A percentile compares a stretch with the other conserved stretches of the same genome.
Conservation (phyloP, 1,140 invertebrate genomes). For the Pseudomyrmex pallidus region DNA sequence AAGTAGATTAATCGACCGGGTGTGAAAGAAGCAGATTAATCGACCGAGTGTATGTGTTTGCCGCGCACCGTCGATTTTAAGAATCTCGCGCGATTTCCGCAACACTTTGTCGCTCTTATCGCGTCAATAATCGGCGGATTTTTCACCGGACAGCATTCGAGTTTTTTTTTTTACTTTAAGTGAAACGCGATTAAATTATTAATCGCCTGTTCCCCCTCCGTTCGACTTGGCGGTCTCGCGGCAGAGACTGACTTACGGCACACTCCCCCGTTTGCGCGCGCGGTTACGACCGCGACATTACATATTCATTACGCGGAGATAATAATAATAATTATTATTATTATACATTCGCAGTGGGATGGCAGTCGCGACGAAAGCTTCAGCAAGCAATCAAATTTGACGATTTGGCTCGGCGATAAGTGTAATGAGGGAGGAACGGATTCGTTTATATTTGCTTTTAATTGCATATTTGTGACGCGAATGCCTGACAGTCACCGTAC, state of each 20-base stretch:
- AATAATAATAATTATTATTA: no score
- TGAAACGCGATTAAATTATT: slow-evolving; percentile 30
- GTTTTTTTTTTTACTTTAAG: neutral
- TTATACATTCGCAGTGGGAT: neutral
- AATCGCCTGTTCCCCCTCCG: slow-evolving; percentile 26
- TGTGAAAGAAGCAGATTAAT: slow-evolving; percentile 8
- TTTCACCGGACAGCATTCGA: neutral
- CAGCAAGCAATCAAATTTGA: slow-evolving; percentile 42
- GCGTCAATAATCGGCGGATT: no score
- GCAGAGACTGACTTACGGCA: slow-evolving; percentile 6
- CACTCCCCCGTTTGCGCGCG: neutral
- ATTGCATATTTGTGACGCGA: slow-evolving; percentile 46
- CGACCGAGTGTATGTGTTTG: neutral
- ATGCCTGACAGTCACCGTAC: slow-evolving; percentile 8
- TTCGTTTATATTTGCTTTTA: slow-evolving; percentile 36
- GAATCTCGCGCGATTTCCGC: neutral
- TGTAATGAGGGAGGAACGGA: slow-evolving; percentile 38
- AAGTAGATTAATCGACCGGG: neutral
- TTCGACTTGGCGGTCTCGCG: slow-evolving; percentile 5
- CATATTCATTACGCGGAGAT: slow-evolving; percentile 32
- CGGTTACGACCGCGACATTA: slow-evolving; percentile 41
- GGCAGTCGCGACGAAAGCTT: slow-evolving; percentile 33
- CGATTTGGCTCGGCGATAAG: slow-evolving; percentile 2
- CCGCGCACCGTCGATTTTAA: neutral
- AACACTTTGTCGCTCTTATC: slow-evolving; percentile 2